phyloP scores from a whole-genome alignment of 2,888 invertebrate genomes.

The Drosophila nigritarsus region DNA sequence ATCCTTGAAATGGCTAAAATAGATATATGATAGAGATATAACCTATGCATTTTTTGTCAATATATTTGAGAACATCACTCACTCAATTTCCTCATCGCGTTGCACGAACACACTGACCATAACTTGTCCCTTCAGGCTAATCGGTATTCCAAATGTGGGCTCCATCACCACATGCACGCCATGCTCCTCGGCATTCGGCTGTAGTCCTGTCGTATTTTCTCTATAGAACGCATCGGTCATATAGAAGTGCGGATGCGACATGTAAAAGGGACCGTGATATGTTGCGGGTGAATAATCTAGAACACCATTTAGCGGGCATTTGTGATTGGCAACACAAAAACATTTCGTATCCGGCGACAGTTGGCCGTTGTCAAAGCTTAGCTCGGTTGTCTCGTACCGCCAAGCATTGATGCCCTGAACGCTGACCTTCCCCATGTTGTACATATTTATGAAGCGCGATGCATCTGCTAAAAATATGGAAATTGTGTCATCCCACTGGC shows the following conservation, averaged over 20 bases:
- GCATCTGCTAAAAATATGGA: constrained; percentile 90
- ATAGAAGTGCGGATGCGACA: constrained; percentile 93
- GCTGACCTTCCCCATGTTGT: constrained; percentile 59
- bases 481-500: constrained; percentile 86
- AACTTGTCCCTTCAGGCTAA: constrained; percentile 89
- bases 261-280: constrained; percentile 91
- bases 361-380: constrained; percentile 90
- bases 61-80: constrained; percentile 78
- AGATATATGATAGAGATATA: not conserved
- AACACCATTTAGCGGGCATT: constrained; percentile 87
- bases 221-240: constrained; percentile 89
- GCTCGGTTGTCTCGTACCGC: constrained; percentile 86
- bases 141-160: constrained; percentile 91
- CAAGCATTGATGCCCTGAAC: constrained; percentile 73
- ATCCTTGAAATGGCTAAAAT: constrained; percentile 56
- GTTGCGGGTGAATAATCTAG: constrained; percentile 90
- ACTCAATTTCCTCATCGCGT: constrained; percentile 86
- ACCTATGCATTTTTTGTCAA: not conserved
- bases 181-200: constrained; percentile 88
- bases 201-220: constrained; percentile 88
- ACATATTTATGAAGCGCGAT: constrained; percentile 88
- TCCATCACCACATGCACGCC: constrained; percentile 89
- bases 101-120: constrained; percentile 89
- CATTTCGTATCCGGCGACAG: constrained; percentile 88
- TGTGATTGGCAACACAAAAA: constrained; percentile 86